These are phyloP conservation scores for Imbricaverruca yamaguchii DNA, from an alignment of 2,888 invertebrate genomes.

Conservation along the genomic window DNA sequence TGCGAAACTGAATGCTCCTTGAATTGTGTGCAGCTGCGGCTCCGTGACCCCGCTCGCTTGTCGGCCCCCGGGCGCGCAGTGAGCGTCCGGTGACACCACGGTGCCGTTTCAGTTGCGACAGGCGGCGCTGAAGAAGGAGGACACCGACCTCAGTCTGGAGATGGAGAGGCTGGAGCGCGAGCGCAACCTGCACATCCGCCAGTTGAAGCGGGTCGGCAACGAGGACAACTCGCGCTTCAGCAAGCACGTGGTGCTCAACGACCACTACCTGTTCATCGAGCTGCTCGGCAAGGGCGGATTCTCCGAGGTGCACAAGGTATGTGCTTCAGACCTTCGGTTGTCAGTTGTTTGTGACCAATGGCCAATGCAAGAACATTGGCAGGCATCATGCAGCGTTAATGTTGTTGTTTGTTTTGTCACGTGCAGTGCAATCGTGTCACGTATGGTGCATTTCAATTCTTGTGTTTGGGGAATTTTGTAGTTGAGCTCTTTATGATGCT, in stretches of 20 bases:
- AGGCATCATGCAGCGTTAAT: too few species aligned
- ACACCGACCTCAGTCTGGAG: slow-evolving; percentile 93
- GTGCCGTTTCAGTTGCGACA: slow-evolving; percentile 64
- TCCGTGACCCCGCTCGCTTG: not conserved
- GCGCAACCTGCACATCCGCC: slow-evolving; percentile 94
- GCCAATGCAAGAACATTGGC: too few species aligned
- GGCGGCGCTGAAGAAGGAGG: slow-evolving; percentile 96
- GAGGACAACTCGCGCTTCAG: slow-evolving; percentile 96
- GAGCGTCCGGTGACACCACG: too few species aligned
- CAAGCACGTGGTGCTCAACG: slow-evolving; percentile 94
- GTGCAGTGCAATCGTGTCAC: too few species aligned
- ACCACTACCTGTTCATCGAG: slow-evolving; percentile 92
- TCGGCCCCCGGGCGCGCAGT: not conserved
- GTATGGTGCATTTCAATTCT: too few species aligned
- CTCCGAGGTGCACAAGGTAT: slow-evolving; percentile 83
- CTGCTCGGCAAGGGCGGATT: slow-evolving; percentile 95
- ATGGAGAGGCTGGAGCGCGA: slow-evolving; percentile 98
- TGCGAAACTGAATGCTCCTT: too few species aligned
- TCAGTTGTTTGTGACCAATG: too few species aligned
- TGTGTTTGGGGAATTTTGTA: too few species aligned
- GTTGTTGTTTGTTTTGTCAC: too few species aligned
- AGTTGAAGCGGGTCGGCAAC: slow-evolving; percentile 97
- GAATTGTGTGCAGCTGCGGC: too few species aligned
- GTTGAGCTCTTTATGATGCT: too few species aligned
- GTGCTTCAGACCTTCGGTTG: not conserved